These are phyloP conservation scores for Cheumatopsyche charites DNA, from an alignment of 1,140 invertebrate genomes.

Conservation along the genomic window DNA sequence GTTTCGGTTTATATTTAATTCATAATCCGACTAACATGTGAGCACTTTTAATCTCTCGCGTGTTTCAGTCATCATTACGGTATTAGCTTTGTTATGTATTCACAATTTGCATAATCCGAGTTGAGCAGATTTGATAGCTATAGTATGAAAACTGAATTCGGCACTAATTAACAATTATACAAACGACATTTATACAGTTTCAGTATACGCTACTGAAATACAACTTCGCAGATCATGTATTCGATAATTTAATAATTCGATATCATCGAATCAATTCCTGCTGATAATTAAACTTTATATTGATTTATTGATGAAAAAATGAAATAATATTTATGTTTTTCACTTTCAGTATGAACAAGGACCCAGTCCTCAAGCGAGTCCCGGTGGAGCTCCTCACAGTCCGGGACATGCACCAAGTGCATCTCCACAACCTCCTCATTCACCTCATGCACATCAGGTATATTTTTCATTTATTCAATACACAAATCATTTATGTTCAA, in stretches of 20 bases:
- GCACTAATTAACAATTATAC: background rate
- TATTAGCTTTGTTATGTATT: conserved; percentile 53
- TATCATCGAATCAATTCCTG: background rate
- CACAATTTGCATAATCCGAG: too few relatives aligned
- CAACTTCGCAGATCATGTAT: too few relatives aligned
- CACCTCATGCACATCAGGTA: conserved; percentile 53
- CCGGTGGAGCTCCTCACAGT: conserved; percentile 42
- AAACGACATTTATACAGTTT: background rate
- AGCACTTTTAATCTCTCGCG: conserved; percentile 49
- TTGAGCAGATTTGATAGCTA: conserved; percentile 51
- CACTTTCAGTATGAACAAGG: conserved; percentile 42
- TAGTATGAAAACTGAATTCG: too few relatives aligned
- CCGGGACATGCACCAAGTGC: conserved; percentile 60
- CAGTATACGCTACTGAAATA: too few relatives aligned
- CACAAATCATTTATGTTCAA: too few relatives aligned
- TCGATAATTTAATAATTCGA: too few relatives aligned
- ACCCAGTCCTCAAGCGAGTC: conserved; percentile 44
- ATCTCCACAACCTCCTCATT: conserved; percentile 58
- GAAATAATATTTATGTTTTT: conserved; percentile 13
- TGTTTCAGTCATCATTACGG: conserved; percentile 61
- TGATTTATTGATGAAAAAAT: background rate
- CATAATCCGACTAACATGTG: too few relatives aligned
- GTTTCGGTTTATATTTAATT: too few relatives aligned
- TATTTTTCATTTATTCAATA: too few relatives aligned
- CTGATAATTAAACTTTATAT: background rate